Base-by-base conservation (phyloP, 2,888 invertebrate species). In the Cephonodes hylas region DNA sequence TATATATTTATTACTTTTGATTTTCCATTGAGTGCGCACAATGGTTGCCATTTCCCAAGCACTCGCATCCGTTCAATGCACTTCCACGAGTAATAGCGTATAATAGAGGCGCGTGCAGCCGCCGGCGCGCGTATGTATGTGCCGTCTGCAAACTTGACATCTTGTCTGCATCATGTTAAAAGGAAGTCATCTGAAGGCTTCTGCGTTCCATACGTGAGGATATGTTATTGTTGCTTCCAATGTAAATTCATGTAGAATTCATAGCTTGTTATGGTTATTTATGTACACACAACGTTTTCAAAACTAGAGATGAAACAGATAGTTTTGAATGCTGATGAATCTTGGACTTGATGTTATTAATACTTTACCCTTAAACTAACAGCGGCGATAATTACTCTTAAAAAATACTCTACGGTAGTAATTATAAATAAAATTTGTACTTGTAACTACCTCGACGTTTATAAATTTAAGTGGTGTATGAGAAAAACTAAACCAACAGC, bases 401-500 rank as follows among this genome's bases (percentile, higher is more conserved):
- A 15, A 27, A 27, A 31, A 18, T n/a, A 53, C 4, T 53, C 10
- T 31, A 31, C n/a, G 10, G 7, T n/a, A 48, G n/a, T n/a, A 31
- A 31, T 53, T 45, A 18, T 13, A 10, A 23, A 22, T 22, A 23
- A n/a, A n/a, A 23, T 44, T 13, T 20, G 10, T 38, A 62, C 65
- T 64, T 63, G 62, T 65, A 67, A 67, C 64, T 61, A 67, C 46
- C 60, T 44, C 59, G 62, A 34, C 59, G 63, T 63, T 62, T 60
- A 64, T 63, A 64, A 64, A 60, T 59, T 46, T 58, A 61, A 59
- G 48, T 62, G 63, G 62, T 64, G 68, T 64, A 60, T 58, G 45
- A 22, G 57, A 53, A 59, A 42, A 63, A 72, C 59, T 62, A 66
- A 63, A 69, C 59, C 66, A 68, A 57, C 70, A 64, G 69, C 65